Evolutionary conservation across 2,113 vertebrate species (phyloP).

Genomic region (Grantiella picta): DNA sequence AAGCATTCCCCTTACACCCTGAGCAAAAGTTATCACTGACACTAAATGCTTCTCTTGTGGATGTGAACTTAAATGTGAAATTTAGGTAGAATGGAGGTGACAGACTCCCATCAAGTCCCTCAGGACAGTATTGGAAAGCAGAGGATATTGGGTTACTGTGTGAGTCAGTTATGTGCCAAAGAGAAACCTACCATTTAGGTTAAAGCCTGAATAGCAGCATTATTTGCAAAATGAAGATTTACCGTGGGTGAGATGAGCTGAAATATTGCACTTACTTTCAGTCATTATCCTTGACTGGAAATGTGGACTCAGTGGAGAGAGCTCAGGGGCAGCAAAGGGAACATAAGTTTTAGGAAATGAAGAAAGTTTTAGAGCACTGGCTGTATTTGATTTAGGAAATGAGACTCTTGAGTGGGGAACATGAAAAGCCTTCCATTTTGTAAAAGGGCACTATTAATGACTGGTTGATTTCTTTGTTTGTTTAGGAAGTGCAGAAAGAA

Average conservation of each 20-base stretch:
- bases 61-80: not conserved
- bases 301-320: not conserved
- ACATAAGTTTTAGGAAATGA: not conserved
- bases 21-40: not conserved
- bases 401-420: not conserved
- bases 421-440: not conserved
- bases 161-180: not conserved
- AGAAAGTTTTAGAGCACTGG: not conserved
- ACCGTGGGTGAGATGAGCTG: not conserved
- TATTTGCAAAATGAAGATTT: not conserved
- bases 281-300: not conserved
- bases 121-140: not conserved
- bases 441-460: not conserved
- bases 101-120: not conserved
- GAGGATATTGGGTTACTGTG: not conserved
- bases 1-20: not conserved
- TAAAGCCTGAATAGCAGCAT: not conserved
- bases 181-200: not conserved
- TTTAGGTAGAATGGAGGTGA: not conserved
- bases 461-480: not conserved
- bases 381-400: not conserved
- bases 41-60: not conserved
- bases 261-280: not conserved
- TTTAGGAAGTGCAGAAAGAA: not conserved
- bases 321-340: not conserved